Conservation (phyloP, 2,797 vertebrate genomes). For the Phataginus tetradactyla region DNA sequence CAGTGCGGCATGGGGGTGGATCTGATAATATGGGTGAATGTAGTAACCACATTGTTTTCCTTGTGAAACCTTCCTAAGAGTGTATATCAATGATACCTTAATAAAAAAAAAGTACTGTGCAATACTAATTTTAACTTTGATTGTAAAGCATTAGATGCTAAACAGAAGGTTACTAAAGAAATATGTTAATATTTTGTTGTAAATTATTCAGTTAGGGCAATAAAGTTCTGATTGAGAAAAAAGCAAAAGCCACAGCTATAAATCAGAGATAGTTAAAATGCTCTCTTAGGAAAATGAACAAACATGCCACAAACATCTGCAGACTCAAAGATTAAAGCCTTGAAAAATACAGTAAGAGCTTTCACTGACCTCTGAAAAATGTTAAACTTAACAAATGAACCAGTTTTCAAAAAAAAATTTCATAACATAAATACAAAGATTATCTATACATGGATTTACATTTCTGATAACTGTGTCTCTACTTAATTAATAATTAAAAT, state of each 20-base stretch:
- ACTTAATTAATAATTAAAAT: slow-evolving; percentile 24
- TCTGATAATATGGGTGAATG: no score
- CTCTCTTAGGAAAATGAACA: slow-evolving; percentile 41
- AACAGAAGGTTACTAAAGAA: slow-evolving; percentile 33
- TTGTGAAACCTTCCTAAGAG: no score
- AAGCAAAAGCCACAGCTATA: slow-evolving; percentile 26
- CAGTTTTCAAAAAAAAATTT: not conserved
- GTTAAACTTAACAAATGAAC: not conserved
- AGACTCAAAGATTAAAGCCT: not conserved
- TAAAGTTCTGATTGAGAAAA: slow-evolving; percentile 54
- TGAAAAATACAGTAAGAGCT: slow-evolving; percentile 52
- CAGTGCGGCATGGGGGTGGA: no score
- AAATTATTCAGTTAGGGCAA: slow-evolving; percentile 28
- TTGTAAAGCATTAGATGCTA: slow-evolving; percentile 52
- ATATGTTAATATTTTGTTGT: slow-evolving; percentile 35
- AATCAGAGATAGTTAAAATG: slow-evolving; percentile 18
- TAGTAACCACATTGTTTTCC: no score
- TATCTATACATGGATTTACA: not conserved
- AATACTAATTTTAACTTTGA: slow-evolving; percentile 66
- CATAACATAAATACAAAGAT: slow-evolving; percentile 27
- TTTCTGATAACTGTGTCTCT: slow-evolving; percentile 22
- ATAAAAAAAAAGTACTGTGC: slow-evolving; percentile 50
- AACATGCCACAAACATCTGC: not conserved
- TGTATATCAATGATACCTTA: no score
- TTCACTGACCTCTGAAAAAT: slow-evolving; percentile 43